Percentiles rank a stretch among this genome's conserved stretches.
These are phyloP conservation scores for Hydrolagus colliei DNA, from an alignment of 2,797 vertebrate genomes.

Conservation along the genomic window DNA sequence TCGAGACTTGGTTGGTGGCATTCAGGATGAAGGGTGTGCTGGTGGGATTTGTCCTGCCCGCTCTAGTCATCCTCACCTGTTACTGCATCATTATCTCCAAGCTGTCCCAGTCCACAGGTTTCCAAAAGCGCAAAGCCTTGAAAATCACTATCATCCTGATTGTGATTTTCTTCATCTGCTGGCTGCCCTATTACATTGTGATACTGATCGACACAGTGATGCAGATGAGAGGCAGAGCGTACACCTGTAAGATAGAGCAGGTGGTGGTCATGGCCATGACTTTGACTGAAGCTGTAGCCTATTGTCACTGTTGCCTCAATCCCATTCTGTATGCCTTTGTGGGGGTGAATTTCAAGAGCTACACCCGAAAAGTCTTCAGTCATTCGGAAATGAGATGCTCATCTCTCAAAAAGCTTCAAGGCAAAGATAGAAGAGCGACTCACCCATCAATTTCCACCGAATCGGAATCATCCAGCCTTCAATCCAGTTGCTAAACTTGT, in stretches of 20 bases:
- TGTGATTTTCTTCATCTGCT: constrained; percentile 87
- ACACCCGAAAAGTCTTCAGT: constrained; percentile 74
- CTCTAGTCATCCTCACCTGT: constrained; percentile 84
- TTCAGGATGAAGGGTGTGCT: constrained; percentile 89
- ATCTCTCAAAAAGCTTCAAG: constrained; percentile 78
- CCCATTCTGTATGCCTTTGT: constrained; percentile 96
- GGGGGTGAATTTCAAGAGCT: constrained; percentile 90
- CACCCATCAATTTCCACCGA: constrained; percentile 93
- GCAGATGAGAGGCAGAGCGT: constrained; percentile 60
- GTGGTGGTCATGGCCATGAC: constrained; percentile 78
- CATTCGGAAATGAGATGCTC: constrained; percentile 71
- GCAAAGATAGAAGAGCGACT: constrained; percentile 79
- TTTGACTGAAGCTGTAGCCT: constrained; percentile 83
- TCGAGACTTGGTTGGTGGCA: constrained; percentile 59
- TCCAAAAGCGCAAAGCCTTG: constrained; percentile 87
- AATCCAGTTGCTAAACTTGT: constrained; percentile 68
- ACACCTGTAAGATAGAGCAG: constrained; percentile 65
- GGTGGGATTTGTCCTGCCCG: constrained; percentile 84
- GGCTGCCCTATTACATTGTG: constrained; percentile 84
- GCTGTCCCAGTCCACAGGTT: constrained; percentile 79
- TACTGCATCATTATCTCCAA: constrained; percentile 91
- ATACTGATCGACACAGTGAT: constrained; percentile 81
- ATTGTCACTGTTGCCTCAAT: constrained; percentile 96
- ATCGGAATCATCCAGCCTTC: constrained; percentile 90
- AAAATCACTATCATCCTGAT: constrained; percentile 94